Evolutionary conservation across 37 sponge, comb jelly and placozoan species (phyloP), one percentile per base, ranked within the genome.

Genomic region (Mnemiopsis leidyi): DNA sequence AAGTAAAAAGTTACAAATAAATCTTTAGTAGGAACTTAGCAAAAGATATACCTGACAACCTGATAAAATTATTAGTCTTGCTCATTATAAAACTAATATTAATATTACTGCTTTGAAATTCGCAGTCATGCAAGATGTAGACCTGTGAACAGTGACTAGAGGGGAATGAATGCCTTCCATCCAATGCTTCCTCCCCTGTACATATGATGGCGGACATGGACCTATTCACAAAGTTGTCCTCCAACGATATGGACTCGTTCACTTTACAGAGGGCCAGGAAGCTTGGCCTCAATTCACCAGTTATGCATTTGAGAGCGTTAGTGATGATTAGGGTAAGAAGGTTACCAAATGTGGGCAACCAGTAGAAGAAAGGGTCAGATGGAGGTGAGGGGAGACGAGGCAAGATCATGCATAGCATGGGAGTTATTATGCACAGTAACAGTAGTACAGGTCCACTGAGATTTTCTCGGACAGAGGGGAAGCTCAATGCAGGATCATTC

Each of bases 121-220:
- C n/a, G n/a, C n/a, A n/a, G n/a, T n/a, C n/a, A n/a, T n/a, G 13
- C 61, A 48, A 48, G 61, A 48, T 5, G 61, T 13, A 69, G 2
- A 69, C 73, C 73, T 69, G 73, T 5, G 73, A 69, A 25, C 28
- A 69, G 21, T 69, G 73, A 69, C 28, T 25, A 23, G 73, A 69
- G 21, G 73, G 73, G 73, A 69, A 69, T 21, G 73, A 69, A 69
- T 69, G 73, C 21, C 73, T 69, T 1, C 73, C 73, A 69, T 69
- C 73, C 73, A 69, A n/a, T 69, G 73, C 73, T 25, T 23, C 73
- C 24, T 21, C 24, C n/a, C 73, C 73, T n/a, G 73, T 69, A 20
- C 73, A 69, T n/a, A 69, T 69, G 21, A 69, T 25, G 21, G 73
- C 73, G 21, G 73, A 69, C 1, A 69, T 3, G 2, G 28, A n/a